Evolutionary conservation across 1,140 invertebrate genomes (phyloP).

Genomic region (Bradysia coprophila): DNA sequence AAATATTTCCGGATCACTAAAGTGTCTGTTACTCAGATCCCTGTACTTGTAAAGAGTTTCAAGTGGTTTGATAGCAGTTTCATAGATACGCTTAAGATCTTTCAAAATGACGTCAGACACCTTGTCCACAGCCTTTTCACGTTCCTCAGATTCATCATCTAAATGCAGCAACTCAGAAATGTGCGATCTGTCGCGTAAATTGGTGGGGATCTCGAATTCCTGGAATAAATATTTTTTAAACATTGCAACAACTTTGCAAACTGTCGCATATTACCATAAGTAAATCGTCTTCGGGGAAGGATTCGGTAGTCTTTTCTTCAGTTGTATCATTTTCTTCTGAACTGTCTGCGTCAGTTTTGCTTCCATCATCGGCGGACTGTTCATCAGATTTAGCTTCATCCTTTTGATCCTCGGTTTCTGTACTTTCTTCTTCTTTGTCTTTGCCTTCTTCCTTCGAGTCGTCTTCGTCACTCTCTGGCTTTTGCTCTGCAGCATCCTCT

Average conservation of each 20-base stretch:
- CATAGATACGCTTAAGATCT: slow-evolving; percentile 75
- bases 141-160: slow-evolving; percentile 51
- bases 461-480: slow-evolving; percentile 12
- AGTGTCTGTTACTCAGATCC: slow-evolving; percentile 80
- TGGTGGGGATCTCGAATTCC: slow-evolving; percentile 53
- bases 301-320: slow-evolving; percentile 11
- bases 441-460: slow-evolving; percentile 9
- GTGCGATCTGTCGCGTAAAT: slow-evolving; percentile 58
- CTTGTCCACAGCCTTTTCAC: slow-evolving; percentile 50
- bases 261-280: slow-evolving; percentile 23
- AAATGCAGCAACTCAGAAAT: slow-evolving; percentile 62
- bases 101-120: slow-evolving; percentile 57
- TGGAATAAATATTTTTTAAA: slow-evolving; percentile 13
- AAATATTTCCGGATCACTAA: slow-evolving; percentile 87
- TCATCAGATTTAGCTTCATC: slow-evolving; percentile 4
- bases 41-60: slow-evolving; percentile 81
- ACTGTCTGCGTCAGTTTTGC: slow-evolving; percentile 6
- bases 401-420: slow-evolving; percentile 6
- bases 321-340: slow-evolving; percentile 4
- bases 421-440: slow-evolving; percentile 6
- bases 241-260: neutral
- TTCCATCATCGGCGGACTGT: slow-evolving; percentile 19
- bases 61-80: slow-evolving; percentile 72
- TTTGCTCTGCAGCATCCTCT: slow-evolving; percentile 5
- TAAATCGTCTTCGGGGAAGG: slow-evolving; percentile 36